Evolutionary conservation across 2,888 invertebrate genomes (phyloP).

Genomic region (Euspilapteryx auroguttella): DNA sequence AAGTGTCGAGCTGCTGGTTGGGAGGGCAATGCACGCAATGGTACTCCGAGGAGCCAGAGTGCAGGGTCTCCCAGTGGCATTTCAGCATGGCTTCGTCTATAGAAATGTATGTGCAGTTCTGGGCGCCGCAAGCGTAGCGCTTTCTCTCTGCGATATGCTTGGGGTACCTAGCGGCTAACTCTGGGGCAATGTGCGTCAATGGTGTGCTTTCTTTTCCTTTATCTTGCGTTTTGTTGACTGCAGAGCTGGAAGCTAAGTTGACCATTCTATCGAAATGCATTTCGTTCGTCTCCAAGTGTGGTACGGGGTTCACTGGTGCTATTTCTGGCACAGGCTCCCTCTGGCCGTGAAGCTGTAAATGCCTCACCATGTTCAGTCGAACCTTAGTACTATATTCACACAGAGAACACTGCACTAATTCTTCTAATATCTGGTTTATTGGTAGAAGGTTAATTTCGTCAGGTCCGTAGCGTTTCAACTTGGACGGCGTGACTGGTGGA

Average conservation of each 20-base stretch:
- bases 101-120: slow-evolving; percentile 70
- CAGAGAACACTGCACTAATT: slow-evolving; percentile 63
- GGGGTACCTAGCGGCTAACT: slow-evolving; percentile 28
- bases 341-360: slow-evolving; percentile 68
- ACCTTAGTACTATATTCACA: slow-evolving; percentile 74
- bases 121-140: slow-evolving; percentile 73
- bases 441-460: slow-evolving; percentile 68
- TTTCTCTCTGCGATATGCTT: slow-evolving; percentile 51
- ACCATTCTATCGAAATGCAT: slow-evolving; percentile 85
- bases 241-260: slow-evolving; percentile 76
- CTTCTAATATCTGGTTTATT: slow-evolving; percentile 64
- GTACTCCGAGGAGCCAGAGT: slow-evolving; percentile 61
- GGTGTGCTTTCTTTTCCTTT: slow-evolving; percentile 10
- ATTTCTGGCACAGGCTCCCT: slow-evolving; percentile 66
- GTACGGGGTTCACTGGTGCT: slow-evolving; percentile 81
- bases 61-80: slow-evolving; percentile 72
- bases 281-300: slow-evolving; percentile 75
- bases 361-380: slow-evolving; percentile 70
- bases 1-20: slow-evolving; percentile 46
- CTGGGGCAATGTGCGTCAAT: slow-evolving; percentile 14
- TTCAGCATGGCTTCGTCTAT: slow-evolving; percentile 72
- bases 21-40: slow-evolving; percentile 74
- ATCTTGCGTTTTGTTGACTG: slow-evolving; percentile 15
- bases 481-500: slow-evolving; percentile 8
- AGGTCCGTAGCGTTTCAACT: slow-evolving; percentile 45